Base-by-base conservation (phyloP, 2,113 vertebrate species). In the Barbus barbus region DNA sequence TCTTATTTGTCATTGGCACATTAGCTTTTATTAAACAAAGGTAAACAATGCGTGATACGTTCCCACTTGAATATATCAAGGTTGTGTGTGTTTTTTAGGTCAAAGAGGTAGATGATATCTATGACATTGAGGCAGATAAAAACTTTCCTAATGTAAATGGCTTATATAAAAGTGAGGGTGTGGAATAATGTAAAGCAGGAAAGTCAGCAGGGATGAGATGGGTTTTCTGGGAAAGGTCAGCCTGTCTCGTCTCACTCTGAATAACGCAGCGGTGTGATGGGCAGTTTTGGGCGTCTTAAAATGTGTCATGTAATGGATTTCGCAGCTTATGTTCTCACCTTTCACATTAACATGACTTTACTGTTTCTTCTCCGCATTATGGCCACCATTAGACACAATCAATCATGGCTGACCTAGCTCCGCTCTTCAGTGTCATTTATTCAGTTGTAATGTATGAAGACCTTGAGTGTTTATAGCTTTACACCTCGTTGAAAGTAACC, bases 341-440 rank as follows among this genome's bases (percentile, higher is more conserved):
- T 81, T 81, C 63, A 71, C 79, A 81, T 81, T 71, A 81, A 81
- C 79, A 71, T 53, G 63, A 69, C 79, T 81, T 81, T 69, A 81
- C 63, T 1, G 44, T 51, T 81, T 81, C 44, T 33, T 36, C 61
- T n/a, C 8, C 4, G 13, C 44, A 71, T 71, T 81, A 69, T n/a
- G 44, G 28, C 12, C 13, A 22, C 63, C 20, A 69, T 81, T 69
- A 81, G 44, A 69, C 46, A 16, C 63, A 33, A 69, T 81, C 63
- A 67, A 53, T 81, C 79, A 67, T 28, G 46, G 44, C 28, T 81
- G 63, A 81, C 63, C 44, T 38, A 69, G 20, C 58, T 0, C 38
- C 33, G 41, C 58, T 80, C 38, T 46, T 80, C 38, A 6, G 1
- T 80, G 78, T 46, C 78, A 65, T 65, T 46, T 46, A 46, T 3